Percentiles rank a stretch among this genome's conserved stretches.
These are phyloP conservation scores for Xyrichtys novacula DNA, from an alignment of 2,797 vertebrate species.

Conservation along the genomic window DNA sequence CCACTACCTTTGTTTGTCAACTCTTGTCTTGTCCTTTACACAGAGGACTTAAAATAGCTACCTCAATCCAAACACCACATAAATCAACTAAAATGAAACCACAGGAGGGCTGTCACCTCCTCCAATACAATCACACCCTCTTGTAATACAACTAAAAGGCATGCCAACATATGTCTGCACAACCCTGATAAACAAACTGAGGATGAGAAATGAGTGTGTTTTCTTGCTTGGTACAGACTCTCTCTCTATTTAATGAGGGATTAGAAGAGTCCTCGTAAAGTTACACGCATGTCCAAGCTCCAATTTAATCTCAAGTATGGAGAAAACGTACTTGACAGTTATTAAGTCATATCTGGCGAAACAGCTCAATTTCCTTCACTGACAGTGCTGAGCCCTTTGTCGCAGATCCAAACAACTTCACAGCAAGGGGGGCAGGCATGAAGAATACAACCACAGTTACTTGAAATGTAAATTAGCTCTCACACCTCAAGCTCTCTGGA, in stretches of 20 bases:
- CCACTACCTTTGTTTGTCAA: conserved; percentile 11
- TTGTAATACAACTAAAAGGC: conserved; percentile 10
- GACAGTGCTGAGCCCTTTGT: conserved; percentile 52
- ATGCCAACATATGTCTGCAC: background rate
- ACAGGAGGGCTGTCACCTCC: conserved; percentile 22
- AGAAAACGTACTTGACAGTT: conserved; percentile 19
- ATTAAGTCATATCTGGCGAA: conserved; percentile 31
- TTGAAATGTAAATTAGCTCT: conserved; percentile 70
- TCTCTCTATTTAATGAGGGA: conserved; percentile 12
- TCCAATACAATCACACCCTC: conserved; percentile 18
- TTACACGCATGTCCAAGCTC: background rate
- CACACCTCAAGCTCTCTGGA: conserved; percentile 49
- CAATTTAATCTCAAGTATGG: conserved; percentile 14
- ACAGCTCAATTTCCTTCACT: conserved; percentile 41
- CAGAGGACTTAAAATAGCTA: conserved; percentile 17
- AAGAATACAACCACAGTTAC: conserved; percentile 58
- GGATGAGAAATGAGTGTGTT: conserved; percentile 24
- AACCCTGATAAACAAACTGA: conserved; percentile 18
- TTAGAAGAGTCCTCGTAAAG: conserved; percentile 15
- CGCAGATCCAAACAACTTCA: conserved; percentile 60
- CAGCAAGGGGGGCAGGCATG: conserved; percentile 30
- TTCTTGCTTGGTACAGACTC: conserved; percentile 2
- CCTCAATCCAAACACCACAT: conserved; percentile 40
- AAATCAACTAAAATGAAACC: conserved; percentile 43
- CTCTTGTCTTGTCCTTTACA: conserved; percentile 55